Base-by-base conservation (phyloP, 1,140 invertebrate genomes). In the Sarcophaga peregrina region DNA sequence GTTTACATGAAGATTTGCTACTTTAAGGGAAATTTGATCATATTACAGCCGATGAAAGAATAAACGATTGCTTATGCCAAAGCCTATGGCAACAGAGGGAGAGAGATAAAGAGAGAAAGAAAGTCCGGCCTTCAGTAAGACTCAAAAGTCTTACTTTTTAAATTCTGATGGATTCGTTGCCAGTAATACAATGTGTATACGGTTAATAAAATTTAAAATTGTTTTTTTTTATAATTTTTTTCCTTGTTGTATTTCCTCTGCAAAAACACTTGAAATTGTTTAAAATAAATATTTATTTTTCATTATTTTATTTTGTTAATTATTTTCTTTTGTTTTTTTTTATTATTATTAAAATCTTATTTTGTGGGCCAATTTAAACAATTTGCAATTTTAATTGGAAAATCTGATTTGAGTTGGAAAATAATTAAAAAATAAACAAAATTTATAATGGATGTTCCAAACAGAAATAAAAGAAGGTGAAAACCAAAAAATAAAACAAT, bases 1-100 rank as follows among this genome's bases (percentile, higher is more conserved):
- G 75, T 78, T 78, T 78, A 78, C 75, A 78, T 78, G 75, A 78
- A 78, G 75, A 48, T 78, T 78, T 78, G 62, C 54, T 58, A 7
- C 62, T 68, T 68, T 68, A 68, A 68, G 62, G 62, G 62, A 68
- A 68, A 68, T 68, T 17, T 68, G 62, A 68, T 68, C 25, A 37
- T 37, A 37, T 37, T 37, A 37, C 25, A 37, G 25, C 25, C 25
- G 25, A 37, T 37, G 25, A 37, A 37, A 37, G 25, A 37, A 37
- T 37, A 37, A 37, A 37, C 25, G 25, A 37, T 37, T 37, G 25
- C 25, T 37, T 37, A 37, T 37, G 25, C 25, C 25, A 37, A 1
- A 37, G 25, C 25, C 25, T 37, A 37, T 37, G 25, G 25, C 1
- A 4, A 37, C 1, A 37, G 25, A 37, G 25, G 4, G 25, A 37